phyloP scores from a whole-genome alignment of 2,113 vertebrate genomes.

The Epinephelus moara region DNA sequence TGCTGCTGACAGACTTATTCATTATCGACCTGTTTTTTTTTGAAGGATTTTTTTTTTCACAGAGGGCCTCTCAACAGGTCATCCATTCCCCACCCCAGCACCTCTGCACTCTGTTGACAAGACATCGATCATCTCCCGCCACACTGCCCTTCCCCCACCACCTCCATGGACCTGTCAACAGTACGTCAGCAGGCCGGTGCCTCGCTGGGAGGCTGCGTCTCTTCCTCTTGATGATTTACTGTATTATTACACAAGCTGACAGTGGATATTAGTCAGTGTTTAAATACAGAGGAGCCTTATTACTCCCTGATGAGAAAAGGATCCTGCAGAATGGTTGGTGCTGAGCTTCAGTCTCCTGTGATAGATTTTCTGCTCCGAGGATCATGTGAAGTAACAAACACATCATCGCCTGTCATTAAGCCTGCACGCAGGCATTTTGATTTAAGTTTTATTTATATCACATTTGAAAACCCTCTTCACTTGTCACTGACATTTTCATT shows the following conservation, averaged over 20 bases:
- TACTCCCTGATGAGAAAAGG: slow-evolving; percentile 40
- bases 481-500: slow-evolving; percentile 24
- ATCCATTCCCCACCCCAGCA: slow-evolving; percentile 55
- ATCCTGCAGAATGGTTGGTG: slow-evolving; percentile 18
- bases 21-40: slow-evolving; percentile 51
- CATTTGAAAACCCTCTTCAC: not conserved
- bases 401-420: slow-evolving; percentile 27
- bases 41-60: slow-evolving; percentile 33
- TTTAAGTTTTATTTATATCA: slow-evolving; percentile 19
- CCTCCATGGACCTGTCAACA: slow-evolving; percentile 63
- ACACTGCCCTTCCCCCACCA: slow-evolving; percentile 15
- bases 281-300: slow-evolving; percentile 59
- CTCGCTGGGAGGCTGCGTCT: slow-evolving; percentile 34
- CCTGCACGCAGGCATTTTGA: not conserved
- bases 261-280: slow-evolving; percentile 68
- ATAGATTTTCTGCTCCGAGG: slow-evolving; percentile 25
- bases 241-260: slow-evolving; percentile 65
- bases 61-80: slow-evolving; percentile 67
- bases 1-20: slow-evolving; percentile 39
- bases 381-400: slow-evolving; percentile 31
- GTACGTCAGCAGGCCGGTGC: slow-evolving; percentile 39
- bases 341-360: slow-evolving; percentile 16
- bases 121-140: slow-evolving; percentile 65
- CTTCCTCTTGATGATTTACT: slow-evolving; percentile 59
- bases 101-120: slow-evolving; percentile 38